phyloP scores from a whole-genome alignment of 2,888 invertebrate species.

The Arctia plantaginis region DNA sequence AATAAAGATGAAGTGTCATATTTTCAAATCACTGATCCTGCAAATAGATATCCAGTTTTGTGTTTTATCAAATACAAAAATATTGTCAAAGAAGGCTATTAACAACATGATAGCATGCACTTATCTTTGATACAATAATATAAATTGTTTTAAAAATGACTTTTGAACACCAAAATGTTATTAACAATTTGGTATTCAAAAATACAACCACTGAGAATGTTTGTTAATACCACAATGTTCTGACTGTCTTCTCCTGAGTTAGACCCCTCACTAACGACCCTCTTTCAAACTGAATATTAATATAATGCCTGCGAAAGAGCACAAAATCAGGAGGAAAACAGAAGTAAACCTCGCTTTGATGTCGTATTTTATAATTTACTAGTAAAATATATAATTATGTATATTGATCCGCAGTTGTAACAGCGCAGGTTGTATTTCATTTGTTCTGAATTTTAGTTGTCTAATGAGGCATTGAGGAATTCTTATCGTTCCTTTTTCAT shows the following conservation, averaged over 20 bases:
- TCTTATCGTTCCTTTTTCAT: background rate
- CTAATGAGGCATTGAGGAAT: background rate
- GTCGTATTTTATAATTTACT: conserved; percentile 54
- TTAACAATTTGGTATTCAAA: too few relatives aligned
- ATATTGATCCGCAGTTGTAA: background rate
- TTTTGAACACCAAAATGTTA: too few relatives aligned
- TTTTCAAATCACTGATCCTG: too few relatives aligned
- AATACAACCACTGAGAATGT: too few relatives aligned
- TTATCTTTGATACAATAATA: too few relatives aligned
- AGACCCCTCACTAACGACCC: conserved; percentile 38
- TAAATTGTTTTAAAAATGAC: too few relatives aligned
- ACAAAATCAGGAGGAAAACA: conserved; percentile 59
- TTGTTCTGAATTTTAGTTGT: background rate
- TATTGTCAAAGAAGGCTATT: too few relatives aligned
- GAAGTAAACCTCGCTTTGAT: conserved; percentile 53
- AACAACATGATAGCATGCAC: too few relatives aligned
- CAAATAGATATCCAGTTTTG: too few relatives aligned
- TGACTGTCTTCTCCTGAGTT: conserved; percentile 14
- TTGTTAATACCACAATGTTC: background rate
- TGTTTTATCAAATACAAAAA: too few relatives aligned
- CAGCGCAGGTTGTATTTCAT: background rate
- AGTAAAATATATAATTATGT: conserved; percentile 28
- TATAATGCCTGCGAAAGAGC: conserved; percentile 51
- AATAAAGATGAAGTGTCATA: too few relatives aligned
- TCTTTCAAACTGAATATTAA: conserved; percentile 55